Percentiles rank a stretch among this genome's conserved stretches.
Conservation (phyloP, 53 echinoderm and acorn worm genomes). For the Echinometra lucunter region DNA sequence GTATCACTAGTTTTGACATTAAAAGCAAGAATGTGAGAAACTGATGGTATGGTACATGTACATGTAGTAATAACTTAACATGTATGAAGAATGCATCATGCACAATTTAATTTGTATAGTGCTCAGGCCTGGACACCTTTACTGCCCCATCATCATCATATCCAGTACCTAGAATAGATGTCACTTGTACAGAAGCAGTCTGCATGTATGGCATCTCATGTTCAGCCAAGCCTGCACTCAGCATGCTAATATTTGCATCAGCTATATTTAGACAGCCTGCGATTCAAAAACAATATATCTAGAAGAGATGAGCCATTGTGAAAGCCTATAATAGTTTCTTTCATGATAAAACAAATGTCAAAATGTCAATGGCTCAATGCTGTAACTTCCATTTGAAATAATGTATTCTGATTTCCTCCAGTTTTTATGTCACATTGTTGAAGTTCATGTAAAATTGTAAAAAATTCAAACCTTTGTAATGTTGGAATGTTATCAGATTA, state of each 20-base stretch:
- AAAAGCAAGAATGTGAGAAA: background rate
- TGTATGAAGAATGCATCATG: background rate
- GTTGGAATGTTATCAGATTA: no score
- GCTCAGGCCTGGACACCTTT: background rate
- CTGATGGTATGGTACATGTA: background rate
- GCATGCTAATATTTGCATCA: constrained; percentile 45
- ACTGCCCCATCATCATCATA: background rate
- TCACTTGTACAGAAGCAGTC: background rate
- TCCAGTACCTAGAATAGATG: background rate
- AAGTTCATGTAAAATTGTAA: no score
- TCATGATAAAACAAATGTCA: no score
- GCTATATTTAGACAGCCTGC: constrained; percentile 36
- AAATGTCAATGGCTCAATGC: no score
- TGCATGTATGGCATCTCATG: background rate
- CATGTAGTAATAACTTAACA: background rate
- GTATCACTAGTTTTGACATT: background rate
- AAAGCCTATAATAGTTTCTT: background rate
- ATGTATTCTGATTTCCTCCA: no score
- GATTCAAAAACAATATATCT: constrained; percentile 20
- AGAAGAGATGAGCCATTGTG: constrained; percentile 17
- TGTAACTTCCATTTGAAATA: no score
- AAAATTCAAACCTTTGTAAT: no score
- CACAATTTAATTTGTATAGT: background rate
- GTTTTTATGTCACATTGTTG: no score
- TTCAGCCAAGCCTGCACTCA: constrained; percentile 39